A percentile compares a stretch with the other conserved stretches of the same genome.
phyloP scores from a whole-genome alignment of 2,888 invertebrate species.

The Drosophila paracracens region DNA sequence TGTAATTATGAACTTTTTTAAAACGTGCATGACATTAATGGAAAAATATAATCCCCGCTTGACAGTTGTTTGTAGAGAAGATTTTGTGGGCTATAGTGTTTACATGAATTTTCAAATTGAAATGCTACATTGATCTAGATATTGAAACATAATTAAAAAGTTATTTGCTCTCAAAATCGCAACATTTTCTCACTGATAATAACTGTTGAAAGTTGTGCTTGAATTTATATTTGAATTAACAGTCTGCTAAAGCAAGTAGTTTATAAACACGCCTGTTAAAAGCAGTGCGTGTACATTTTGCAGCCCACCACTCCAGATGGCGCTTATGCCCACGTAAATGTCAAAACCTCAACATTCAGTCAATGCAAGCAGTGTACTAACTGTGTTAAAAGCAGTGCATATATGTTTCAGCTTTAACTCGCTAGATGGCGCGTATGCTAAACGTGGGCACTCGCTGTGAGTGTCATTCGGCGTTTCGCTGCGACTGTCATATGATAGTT shows the following conservation, averaged over 20 bases:
- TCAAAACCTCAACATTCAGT: not conserved
- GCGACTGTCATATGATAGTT: constrained; percentile 38
- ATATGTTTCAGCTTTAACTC: not conserved
- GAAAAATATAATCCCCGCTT: not conserved
- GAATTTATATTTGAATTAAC: not conserved
- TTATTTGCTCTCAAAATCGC: not conserved
- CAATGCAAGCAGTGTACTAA: not conserved
- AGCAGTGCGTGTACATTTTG: not conserved
- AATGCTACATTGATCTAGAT: not conserved
- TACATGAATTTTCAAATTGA: not conserved
- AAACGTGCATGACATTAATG: not conserved
- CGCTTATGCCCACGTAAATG: constrained; percentile 21
- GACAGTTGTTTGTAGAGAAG: not conserved
- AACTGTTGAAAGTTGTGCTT: not conserved
- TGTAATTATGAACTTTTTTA: not conserved
- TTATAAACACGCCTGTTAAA: not conserved
- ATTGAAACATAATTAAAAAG: not conserved
- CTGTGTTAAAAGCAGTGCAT: not conserved
- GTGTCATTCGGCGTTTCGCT: constrained; percentile 7
- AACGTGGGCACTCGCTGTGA: constrained; percentile 15
- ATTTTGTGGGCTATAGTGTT: not conserved
- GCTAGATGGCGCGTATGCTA: constrained; percentile 23
- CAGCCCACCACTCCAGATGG: constrained; percentile 7
- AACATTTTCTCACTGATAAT: not conserved
- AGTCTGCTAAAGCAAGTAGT: not conserved